Conservation (phyloP, 2,797 vertebrate genomes). For the Alexandromys oeconomus region DNA sequence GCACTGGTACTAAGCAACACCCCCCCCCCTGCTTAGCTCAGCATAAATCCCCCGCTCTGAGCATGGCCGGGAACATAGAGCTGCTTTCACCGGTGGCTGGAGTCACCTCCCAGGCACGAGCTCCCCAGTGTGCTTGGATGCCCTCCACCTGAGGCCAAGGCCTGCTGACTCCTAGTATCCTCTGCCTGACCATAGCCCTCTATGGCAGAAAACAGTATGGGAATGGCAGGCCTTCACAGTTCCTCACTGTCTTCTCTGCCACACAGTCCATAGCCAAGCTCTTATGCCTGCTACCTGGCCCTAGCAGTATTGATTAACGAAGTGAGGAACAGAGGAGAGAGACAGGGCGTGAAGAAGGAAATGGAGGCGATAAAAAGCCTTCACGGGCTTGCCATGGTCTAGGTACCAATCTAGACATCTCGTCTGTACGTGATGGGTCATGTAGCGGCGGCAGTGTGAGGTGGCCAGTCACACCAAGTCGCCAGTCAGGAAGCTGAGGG, state of each 20-base stretch:
- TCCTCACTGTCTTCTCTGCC: background rate
- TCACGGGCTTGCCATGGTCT: background rate
- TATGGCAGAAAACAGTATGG: background rate
- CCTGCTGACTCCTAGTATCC: fast-evolving
- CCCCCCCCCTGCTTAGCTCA: background rate
- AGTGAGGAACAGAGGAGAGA: background rate
- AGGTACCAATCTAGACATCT: background rate
- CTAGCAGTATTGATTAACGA: background rate
- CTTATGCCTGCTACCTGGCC: background rate
- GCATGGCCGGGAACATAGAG: background rate
- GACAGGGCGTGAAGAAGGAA: background rate
- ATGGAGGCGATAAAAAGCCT: background rate
- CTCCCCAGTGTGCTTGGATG: background rate
- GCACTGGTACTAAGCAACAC: conserved; percentile 4
- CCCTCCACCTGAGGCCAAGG: background rate
- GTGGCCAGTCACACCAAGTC: background rate
- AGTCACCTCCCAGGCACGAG: background rate
- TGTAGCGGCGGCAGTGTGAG: background rate
- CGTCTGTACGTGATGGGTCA: background rate
- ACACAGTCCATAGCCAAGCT: background rate
- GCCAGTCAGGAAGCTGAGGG: background rate
- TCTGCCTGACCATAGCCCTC: background rate
- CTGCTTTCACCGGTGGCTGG: background rate
- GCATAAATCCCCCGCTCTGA: background rate
- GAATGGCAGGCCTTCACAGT: background rate